These are phyloP conservation scores for Phallusia fumigata DNA, from an alignment of 23 tunicate genomes.

Conservation along the genomic window DNA sequence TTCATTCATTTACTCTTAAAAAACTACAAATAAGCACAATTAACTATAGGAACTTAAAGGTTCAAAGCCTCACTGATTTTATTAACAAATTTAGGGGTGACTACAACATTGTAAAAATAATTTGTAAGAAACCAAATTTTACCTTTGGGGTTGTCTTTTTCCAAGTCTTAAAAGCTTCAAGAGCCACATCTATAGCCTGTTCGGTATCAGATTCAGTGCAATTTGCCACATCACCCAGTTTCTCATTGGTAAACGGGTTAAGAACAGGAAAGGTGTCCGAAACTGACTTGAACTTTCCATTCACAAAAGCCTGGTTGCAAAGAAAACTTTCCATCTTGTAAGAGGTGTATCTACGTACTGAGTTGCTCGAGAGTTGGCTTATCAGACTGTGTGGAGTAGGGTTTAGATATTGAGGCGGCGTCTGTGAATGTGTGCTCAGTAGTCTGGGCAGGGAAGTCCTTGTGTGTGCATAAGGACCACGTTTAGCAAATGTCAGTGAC, in stretches of 20 bases:
- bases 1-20: no score
- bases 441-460: neutral
- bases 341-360: neutral
- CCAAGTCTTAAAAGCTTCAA: slow-evolving; percentile 75
- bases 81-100: no score
- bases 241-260: slow-evolving; percentile 66
- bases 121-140: no score
- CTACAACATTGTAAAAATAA: no score
- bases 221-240: slow-evolving; percentile 68
- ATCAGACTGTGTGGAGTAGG: no score
- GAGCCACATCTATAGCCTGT: slow-evolving; percentile 61
- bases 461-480: neutral
- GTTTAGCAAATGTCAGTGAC: neutral
- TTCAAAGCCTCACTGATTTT: no score
- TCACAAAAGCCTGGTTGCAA: slow-evolving; percentile 57
- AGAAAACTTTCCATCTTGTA: slow-evolving; percentile 57
- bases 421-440: no score
- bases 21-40: neutral
- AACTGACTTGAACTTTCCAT: slow-evolving; percentile 60
- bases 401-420: no score
- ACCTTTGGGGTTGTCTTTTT: slow-evolving; percentile 72
- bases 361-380: no score
- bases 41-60: neutral
- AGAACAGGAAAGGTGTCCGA: slow-evolving; percentile 46
- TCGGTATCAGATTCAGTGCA: slow-evolving; percentile 45